Evolutionary conservation across 2,113 vertebrate genomes (phyloP).

Genomic region (Prolemur simus): DNA sequence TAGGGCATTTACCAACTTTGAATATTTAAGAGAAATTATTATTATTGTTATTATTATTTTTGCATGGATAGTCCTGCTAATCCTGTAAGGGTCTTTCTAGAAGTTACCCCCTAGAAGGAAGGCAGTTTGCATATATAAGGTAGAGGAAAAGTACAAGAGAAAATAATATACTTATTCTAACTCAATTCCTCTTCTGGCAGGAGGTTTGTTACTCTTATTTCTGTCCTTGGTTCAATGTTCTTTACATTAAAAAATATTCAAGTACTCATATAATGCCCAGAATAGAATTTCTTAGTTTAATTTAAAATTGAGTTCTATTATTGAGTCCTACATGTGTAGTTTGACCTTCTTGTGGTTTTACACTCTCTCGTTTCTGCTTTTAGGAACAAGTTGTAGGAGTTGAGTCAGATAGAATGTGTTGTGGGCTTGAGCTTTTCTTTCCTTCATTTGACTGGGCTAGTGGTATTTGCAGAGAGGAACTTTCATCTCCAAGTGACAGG

Average conservation of each 20-base stretch:
- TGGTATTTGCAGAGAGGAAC: neutral
- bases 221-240: neutral
- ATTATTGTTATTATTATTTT: neutral
- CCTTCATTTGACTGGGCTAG: neutral
- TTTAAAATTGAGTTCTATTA: neutral
- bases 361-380: neutral
- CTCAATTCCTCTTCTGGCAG: neutral
- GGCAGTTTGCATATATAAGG: neutral
- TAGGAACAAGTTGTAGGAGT: neutral
- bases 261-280: neutral
- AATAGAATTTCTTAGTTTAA: neutral
- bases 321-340: neutral
- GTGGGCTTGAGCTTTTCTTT: neutral
- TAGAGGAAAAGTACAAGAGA: neutral
- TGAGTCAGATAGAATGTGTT: neutral
- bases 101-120: neutral
- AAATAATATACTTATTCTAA: neutral
- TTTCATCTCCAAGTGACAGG: neutral
- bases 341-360: neutral
- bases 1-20: neutral
- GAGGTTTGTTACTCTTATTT: neutral
- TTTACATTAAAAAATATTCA: neutral
- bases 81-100: neutral
- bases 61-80: neutral
- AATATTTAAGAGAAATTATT: neutral